These are phyloP conservation scores for Batillaria attramentaria DNA, from an alignment of 1,140 invertebrate genomes.

Conservation along the genomic window DNA sequence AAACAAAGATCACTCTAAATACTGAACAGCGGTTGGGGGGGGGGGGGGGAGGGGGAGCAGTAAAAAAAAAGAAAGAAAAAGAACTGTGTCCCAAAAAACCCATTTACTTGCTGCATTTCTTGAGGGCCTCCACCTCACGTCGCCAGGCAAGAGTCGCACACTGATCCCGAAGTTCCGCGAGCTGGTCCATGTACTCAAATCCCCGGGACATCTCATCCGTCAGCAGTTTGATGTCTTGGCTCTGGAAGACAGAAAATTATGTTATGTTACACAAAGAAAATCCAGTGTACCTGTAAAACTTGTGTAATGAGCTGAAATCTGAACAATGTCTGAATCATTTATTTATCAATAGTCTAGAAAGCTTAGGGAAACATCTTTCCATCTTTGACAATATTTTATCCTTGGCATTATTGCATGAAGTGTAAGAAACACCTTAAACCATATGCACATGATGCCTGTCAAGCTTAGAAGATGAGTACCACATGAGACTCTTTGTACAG, in stretches of 20 bases:
- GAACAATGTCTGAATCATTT: no score
- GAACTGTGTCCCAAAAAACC: neutral
- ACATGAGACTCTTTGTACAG: no score
- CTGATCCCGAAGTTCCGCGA: constrained; percentile 68
- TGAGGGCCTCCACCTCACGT: constrained; percentile 56
- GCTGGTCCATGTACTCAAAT: constrained; percentile 60
- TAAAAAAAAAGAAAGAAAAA: neutral
- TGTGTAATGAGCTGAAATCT: no score
- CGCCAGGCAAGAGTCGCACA: constrained; percentile 65
- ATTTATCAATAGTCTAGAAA: no score
- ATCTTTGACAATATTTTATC: no score
- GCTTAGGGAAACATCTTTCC: no score
- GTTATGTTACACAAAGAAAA: no score
- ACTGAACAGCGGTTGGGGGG: neutral
- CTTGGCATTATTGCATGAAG: no score
- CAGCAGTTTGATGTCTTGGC: constrained; percentile 69
- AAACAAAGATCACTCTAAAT: neutral
- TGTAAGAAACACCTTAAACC: no score
- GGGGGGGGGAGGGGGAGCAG: neutral
- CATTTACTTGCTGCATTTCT: constrained; percentile 43
- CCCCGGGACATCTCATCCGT: constrained; percentile 66
- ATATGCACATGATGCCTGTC: no score
- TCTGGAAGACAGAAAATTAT: constrained; percentile 55
- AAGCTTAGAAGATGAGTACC: no score
- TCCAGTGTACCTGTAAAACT: no score